Conservation (phyloP, 37 sponge, comb jelly and placozoan genomes). For the Theonella swinhoei region DNA sequence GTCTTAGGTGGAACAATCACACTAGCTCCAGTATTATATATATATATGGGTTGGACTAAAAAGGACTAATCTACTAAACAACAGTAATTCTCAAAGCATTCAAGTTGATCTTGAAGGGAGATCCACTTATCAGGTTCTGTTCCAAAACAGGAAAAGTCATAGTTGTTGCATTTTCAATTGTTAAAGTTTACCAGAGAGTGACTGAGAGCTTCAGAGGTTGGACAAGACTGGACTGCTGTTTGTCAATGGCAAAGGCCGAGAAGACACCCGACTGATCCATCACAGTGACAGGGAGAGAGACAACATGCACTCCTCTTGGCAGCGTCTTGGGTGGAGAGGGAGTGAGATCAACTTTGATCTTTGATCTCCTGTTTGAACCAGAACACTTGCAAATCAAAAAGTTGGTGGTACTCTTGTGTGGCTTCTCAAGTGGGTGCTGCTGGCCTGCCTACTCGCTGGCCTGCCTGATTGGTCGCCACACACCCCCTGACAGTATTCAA, state of each 20-base stretch:
- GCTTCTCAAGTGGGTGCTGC: no score
- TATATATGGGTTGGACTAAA: no score
- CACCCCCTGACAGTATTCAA: no score
- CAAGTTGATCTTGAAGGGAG: constrained; percentile 51
- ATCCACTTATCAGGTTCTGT: constrained; percentile 41
- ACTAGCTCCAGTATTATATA: no score
- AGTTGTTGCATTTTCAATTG: constrained; percentile 8
- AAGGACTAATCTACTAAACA: no score
- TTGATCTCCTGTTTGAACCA: constrained; percentile 48
- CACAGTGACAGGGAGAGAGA: neutral
- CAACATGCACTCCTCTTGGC: neutral
- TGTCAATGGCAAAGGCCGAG: constrained; percentile 35
- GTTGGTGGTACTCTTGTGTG: no score
- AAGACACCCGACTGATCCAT: constrained; percentile 2
- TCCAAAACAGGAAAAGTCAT: constrained; percentile 48
- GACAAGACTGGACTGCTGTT: constrained; percentile 11
- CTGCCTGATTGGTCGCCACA: no score
- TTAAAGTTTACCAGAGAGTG: no score
- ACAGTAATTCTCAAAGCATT: neutral
- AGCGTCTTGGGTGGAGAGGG: neutral
- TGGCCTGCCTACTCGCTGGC: no score
- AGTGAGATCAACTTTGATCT: constrained; percentile 52
- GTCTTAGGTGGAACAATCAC: no score
- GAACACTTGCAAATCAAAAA: no score
- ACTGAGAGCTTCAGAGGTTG: no score